These are phyloP conservation scores for Lepidurus arcticus DNA, from an alignment of 1,140 invertebrate species.

Conservation along the genomic window DNA sequence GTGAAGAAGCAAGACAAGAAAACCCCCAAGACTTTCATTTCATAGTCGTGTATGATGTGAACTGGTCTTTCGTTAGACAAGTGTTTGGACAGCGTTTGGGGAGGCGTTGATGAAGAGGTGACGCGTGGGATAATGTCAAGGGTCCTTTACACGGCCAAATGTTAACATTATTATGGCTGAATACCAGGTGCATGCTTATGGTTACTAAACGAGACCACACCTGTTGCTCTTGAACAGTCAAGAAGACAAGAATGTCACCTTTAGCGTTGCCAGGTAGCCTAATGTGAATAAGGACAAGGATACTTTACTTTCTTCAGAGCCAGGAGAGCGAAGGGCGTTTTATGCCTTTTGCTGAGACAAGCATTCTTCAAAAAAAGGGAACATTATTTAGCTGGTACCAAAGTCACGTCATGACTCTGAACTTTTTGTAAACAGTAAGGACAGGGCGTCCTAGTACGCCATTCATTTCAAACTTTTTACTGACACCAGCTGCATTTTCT, in stretches of 20 bases:
- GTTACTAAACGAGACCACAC: background rate
- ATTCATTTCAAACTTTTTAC: conserved; percentile 2
- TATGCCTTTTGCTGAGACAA: conserved; percentile 6
- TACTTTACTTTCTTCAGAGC: background rate
- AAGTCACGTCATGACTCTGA: background rate
- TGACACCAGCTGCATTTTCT: background rate
- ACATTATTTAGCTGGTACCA: background rate
- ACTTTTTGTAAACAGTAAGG: background rate
- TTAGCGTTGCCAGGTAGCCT: conserved; percentile 13
- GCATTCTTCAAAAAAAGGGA: background rate
- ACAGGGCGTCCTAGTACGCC: background rate
- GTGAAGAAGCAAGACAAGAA: background rate
- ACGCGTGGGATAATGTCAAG: conserved; percentile 17
- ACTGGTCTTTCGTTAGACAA: background rate
- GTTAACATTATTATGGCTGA: conserved; percentile 16
- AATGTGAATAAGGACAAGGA: background rate
- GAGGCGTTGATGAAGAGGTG: conserved; percentile 18
- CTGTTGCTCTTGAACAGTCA: background rate
- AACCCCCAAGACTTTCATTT: background rate
- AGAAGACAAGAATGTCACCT: background rate
- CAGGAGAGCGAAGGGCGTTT: background rate
- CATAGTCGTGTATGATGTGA: background rate
- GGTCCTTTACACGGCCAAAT: background rate
- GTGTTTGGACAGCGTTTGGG: background rate
- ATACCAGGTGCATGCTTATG: background rate